Conservation (phyloP, 2,888 invertebrate species). For the Mamestra brassicae region DNA sequence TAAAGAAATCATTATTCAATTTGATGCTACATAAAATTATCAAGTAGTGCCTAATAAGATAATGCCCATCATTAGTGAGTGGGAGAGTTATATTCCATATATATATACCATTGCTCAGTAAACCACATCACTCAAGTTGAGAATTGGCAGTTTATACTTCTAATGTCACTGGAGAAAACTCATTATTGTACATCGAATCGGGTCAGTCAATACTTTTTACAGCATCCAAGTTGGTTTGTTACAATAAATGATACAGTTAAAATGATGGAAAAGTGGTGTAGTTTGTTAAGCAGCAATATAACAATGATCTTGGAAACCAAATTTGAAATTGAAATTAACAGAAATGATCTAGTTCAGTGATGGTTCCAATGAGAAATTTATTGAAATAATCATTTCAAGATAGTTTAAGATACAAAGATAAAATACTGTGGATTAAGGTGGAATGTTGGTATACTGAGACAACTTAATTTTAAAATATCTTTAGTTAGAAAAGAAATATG, state of each 20-base stretch:
- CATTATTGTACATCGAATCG: too few relatives aligned
- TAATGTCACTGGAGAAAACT: neutral
- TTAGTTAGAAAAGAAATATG: neutral
- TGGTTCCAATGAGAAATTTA: neutral
- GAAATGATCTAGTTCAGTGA: neutral
- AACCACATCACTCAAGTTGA: neutral
- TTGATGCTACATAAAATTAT: neutral
- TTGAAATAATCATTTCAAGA: neutral
- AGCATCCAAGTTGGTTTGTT: too few relatives aligned
- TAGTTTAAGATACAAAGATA: neutral
- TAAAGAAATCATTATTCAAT: neutral
- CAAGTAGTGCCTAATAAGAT: neutral
- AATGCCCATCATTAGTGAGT: neutral
- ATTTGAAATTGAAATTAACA: neutral
- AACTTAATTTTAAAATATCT: neutral
- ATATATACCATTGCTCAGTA: too few relatives aligned
- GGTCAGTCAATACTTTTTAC: too few relatives aligned
- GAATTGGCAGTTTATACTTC: neutral
- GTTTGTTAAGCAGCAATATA: neutral
- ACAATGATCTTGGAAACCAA: neutral
- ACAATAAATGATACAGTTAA: too few relatives aligned
- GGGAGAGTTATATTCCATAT: neutral
- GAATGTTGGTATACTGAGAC: conserved; percentile 3
- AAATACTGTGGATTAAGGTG: neutral
- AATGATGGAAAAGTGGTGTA: neutral